phyloP scores from a whole-genome alignment of 1,140 invertebrate species.

The Trachymyrmex septentrionalis region DNA sequence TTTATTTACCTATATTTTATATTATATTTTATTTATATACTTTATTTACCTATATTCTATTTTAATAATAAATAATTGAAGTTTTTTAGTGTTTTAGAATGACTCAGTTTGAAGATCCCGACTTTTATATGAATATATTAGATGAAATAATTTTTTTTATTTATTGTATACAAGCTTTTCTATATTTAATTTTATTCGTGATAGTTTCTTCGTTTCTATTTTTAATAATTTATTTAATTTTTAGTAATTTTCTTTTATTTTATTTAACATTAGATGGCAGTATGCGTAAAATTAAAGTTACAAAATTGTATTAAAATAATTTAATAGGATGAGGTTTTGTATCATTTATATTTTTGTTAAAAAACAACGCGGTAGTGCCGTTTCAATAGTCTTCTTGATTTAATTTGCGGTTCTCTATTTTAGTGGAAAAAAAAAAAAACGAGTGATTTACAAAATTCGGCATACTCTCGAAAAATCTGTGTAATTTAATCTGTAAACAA shows the following conservation, averaged over 20 bases:
- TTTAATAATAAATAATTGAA: not conserved
- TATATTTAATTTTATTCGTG: not conserved
- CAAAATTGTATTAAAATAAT: not conserved
- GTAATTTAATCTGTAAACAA: not conserved
- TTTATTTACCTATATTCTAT: too few relatives aligned
- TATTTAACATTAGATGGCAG: not conserved
- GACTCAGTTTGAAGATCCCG: not conserved
- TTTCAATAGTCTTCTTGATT: not conserved
- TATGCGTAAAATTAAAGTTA: not conserved
- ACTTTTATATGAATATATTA: not conserved
- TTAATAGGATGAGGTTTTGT: not conserved
- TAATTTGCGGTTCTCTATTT: not conserved
- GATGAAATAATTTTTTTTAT: not conserved
- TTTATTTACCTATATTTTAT: too few relatives aligned
- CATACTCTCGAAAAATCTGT: not conserved
- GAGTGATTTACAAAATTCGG: not conserved
- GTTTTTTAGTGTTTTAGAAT: not conserved
- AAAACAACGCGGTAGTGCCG: not conserved
- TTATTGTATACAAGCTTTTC: too few relatives aligned
- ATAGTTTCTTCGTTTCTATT: not conserved
- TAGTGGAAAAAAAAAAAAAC: not conserved
- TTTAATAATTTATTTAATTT: not conserved
- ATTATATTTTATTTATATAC: too few relatives aligned
- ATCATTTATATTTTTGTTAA: slow-evolving; percentile 3
- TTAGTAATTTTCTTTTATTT: not conserved